Evolutionary conservation across 2,888 invertebrate genomes (phyloP), one percentile per base, ranked within the genome.

Genomic region (Blastobasis lacticolella): DNA sequence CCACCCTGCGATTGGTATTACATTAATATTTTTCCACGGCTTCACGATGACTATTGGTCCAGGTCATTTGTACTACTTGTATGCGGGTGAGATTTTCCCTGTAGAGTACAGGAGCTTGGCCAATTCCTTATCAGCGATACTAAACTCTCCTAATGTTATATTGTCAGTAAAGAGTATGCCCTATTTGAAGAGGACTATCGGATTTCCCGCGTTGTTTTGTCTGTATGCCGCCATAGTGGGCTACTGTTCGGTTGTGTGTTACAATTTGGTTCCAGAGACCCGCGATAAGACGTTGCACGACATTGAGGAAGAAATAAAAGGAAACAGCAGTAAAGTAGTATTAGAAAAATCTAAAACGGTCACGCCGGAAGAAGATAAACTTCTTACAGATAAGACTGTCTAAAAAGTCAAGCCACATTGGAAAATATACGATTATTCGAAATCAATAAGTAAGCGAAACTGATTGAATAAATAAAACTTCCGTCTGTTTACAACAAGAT

Each of bases 41-140:
- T 84, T 88, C 7, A 90, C 90, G 23, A 75, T 91, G 46, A 87
- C 90, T 7, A 78, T 91, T 6, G 92, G 93, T 1, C 81, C 92
- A 54, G 0, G 77, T 94, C 56, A 93, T 94, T 0, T 94, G 94
- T 82, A 90, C 93, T 9, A 87, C 94, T 75, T 91, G 23, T 23
- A 23, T 23, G 23, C 92, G 50, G 93, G 93, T 0, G 94, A 94
- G 70, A 86, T 94, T 36, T 93, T 93, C 67, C 89, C 93, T 0
- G 77, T 90, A 46, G 89, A 89, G 51, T 90, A 90, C 49, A 81
- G 92, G 50, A 92, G 92, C 0, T 73, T 92, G 5, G 93, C 92
- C 1, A 90, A 92, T 9, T 92, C 93, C 0, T 77, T 93, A 7
- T 90, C 91, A 45, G 88, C 92, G 1, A 87, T 91, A 55, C 89